Percentiles rank a stretch among this genome's conserved stretches.
phyloP scores from a whole-genome alignment of 1,140 invertebrate species.

The Oncopeltus fasciatus region DNA sequence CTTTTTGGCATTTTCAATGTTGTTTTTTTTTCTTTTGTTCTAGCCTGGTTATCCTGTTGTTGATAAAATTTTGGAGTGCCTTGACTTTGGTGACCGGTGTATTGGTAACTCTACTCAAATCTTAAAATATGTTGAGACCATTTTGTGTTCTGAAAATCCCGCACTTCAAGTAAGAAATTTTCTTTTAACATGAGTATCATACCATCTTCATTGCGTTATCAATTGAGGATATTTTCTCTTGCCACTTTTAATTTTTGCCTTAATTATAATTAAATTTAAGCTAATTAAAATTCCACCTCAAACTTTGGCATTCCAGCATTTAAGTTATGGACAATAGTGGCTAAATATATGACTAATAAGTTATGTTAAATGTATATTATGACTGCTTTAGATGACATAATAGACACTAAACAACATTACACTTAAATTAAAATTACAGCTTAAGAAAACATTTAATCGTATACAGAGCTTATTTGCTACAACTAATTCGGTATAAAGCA shows the following conservation, averaged over 20 bases:
- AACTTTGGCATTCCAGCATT: background rate
- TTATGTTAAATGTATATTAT: too few relatives aligned
- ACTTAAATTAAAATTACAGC: too few relatives aligned
- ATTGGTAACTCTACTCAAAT: constrained; percentile 41
- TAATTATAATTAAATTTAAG: background rate
- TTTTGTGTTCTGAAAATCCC: constrained; percentile 52
- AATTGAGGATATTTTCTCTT: background rate
- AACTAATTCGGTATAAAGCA: too few relatives aligned
- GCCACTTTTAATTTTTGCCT: background rate
- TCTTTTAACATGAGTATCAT: background rate
- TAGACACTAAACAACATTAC: too few relatives aligned
- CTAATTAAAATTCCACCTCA: background rate
- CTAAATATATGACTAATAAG: too few relatives aligned
- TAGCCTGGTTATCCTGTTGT: constrained; percentile 51
- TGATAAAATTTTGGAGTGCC: constrained; percentile 54
- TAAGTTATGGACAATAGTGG: background rate
- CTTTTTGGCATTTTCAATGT: background rate
- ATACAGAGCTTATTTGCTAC: too few relatives aligned
- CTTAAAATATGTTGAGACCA: constrained; percentile 44
- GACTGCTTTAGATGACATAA: too few relatives aligned
- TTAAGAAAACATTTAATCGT: too few relatives aligned
- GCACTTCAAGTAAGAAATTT: constrained; percentile 45
- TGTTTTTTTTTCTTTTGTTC: constrained; percentile 17
- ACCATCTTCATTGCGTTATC: too few relatives aligned
- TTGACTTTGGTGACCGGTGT: constrained; percentile 42